Base-by-base conservation (phyloP, 2,888 invertebrate species). In the Lasioglossum villosulum region DNA sequence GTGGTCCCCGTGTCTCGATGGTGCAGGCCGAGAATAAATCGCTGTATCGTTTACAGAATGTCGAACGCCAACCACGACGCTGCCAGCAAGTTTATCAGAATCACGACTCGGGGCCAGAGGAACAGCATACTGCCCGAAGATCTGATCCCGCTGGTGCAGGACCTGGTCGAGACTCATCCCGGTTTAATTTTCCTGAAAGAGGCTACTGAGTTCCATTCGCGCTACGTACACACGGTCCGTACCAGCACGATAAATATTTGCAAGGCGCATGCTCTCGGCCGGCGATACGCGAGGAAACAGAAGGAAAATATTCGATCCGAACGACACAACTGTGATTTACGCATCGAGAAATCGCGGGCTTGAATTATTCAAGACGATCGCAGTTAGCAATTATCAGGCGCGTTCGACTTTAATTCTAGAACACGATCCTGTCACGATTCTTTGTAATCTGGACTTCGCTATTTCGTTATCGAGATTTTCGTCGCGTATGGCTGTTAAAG, bases 141-240 rank as follows among this genome's bases (percentile, higher is more conserved):
- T 96, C 97, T 99, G 95, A 98, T 99, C 93, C 98, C 99, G 37
- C 95, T 99, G 91, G 97, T 99, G 78, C 98, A 99, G 96, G 99
- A 99, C 95, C 98, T 99, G n/a, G 99, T 99, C 68, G 99, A 99
- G 95, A 98, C 99, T 14, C 99, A 99, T 96, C 99, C 99, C 1
- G 99, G 99, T 73, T 96, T 99, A 90, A 98, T 98, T 87, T 99
- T 99, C 96, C 97, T 99, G 83, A 98, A 99, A 95, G 99, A 99
- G 95, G 99, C 99, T 83, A 98, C 98, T 1, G 99, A 99, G 96
- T 99, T 99, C 96, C 99, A 99, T 96, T 99, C 99, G 86, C 97
- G 99, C 96, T 99, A 99, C 95, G 98, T 99, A 91, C 99, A 99
- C 95, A 99, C 99, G 95, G 99, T 98, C 94, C 95, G 92, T 91